A percentile compares a stretch with the other conserved stretches of the same genome.
phyloP scores from a whole-genome alignment of 2,113 vertebrate genomes.

The Notarius lentiginosus region DNA sequence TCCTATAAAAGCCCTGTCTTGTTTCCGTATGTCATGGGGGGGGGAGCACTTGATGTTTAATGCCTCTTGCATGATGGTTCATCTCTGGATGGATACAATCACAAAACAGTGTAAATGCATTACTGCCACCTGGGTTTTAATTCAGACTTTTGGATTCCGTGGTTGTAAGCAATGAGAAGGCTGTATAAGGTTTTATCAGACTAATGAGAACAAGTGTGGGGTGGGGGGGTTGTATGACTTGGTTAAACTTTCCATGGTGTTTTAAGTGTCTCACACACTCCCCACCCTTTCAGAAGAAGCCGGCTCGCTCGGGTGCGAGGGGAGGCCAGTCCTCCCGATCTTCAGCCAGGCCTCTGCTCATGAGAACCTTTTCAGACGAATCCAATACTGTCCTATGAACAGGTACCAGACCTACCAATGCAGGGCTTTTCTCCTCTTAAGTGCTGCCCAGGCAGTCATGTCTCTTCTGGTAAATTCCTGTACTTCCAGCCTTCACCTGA shows the following conservation, averaged over 20 bases:
- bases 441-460: background rate
- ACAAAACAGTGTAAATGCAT: background rate
- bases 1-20: no score
- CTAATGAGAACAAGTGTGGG: conserved; percentile 9
- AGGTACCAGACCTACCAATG: conserved; percentile 80
- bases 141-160: background rate
- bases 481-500: conserved; percentile 37
- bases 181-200: background rate
- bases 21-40: no score
- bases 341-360: conserved; percentile 94
- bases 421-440: background rate
- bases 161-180: background rate
- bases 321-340: conserved; percentile 79
- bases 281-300: conserved; percentile 88
- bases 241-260: conserved; percentile 53
- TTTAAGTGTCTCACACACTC: conserved; percentile 74
- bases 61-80: background rate
- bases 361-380: conserved; percentile 98
- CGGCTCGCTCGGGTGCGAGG: conserved; percentile 77
- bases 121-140: background rate
- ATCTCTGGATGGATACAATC: no score
- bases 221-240: conserved; percentile 1
- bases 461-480: conserved; percentile 1
- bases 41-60: background rate
- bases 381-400: conserved; percentile 91